Evolutionary conservation across 2,113 vertebrate species (phyloP).

Genomic region (Ariopsis seemanni): DNA sequence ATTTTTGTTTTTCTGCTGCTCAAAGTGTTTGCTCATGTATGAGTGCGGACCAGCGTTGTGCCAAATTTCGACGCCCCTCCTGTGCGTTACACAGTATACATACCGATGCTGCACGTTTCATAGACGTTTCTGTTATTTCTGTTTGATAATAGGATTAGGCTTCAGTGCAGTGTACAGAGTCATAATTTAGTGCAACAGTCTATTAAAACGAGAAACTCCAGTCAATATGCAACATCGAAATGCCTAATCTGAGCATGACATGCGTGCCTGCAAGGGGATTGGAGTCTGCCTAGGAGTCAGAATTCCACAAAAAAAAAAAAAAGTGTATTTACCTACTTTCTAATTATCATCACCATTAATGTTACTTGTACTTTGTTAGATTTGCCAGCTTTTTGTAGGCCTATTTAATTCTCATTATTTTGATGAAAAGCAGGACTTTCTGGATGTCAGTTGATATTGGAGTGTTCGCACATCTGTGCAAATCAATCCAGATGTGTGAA

Average conservation of each 20-base stretch:
- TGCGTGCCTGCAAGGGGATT: background rate
- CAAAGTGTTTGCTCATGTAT: background rate
- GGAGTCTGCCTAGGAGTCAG: background rate
- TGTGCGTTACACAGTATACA: too few relatives aligned
- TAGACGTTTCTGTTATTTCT: too few relatives aligned
- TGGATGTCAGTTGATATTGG: background rate
- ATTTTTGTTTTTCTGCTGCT: background rate
- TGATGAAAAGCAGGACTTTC: background rate
- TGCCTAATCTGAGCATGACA: too few relatives aligned
- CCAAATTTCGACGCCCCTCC: too few relatives aligned
- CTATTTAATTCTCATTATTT: background rate
- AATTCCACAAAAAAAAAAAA: background rate
- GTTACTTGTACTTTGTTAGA: background rate
- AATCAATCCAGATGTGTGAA: background rate
- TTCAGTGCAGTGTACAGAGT: too few relatives aligned
- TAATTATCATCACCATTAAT: background rate
- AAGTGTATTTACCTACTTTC: background rate
- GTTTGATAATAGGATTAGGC: too few relatives aligned
- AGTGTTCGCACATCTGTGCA: background rate
- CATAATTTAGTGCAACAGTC: too few relatives aligned
- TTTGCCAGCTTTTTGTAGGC: background rate
- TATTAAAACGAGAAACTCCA: too few relatives aligned
- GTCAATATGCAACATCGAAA: too few relatives aligned
- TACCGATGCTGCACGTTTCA: too few relatives aligned
- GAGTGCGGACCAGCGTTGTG: too few relatives aligned